Evolutionary conservation across 1,140 invertebrate genomes (phyloP).

Genomic region (Neodiprion fabricii): DNA sequence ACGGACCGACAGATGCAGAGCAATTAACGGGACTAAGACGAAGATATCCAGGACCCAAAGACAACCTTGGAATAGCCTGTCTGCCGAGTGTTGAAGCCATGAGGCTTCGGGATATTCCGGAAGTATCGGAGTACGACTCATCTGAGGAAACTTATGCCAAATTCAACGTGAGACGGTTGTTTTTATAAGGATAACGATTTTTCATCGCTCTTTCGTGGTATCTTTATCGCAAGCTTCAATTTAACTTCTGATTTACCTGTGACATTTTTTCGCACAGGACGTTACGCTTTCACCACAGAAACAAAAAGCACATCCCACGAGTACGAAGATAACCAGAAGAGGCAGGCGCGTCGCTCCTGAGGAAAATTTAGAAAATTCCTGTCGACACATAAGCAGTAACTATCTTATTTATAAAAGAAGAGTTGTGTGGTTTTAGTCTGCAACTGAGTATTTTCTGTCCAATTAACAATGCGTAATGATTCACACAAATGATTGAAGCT

Average conservation of each 20-base stretch:
- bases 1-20: neutral
- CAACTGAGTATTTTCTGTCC: too few species aligned
- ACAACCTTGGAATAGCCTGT: constrained; percentile 34
- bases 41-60: constrained; percentile 19
- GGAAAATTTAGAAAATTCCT: neutral
- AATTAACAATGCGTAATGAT: too few species aligned
- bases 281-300: neutral
- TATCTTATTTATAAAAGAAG: too few species aligned
- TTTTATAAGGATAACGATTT: too few species aligned
- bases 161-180: neutral
- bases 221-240: too few species aligned
- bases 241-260: too few species aligned
- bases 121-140: constrained; percentile 20
- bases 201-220: too few species aligned
- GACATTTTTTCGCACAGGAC: neutral
- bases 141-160: neutral
- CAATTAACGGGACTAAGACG: constrained; percentile 19
- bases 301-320: neutral
- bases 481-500: too few species aligned
- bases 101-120: constrained; percentile 16
- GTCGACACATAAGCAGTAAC: neutral
- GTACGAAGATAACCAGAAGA: neutral
- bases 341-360: neutral
- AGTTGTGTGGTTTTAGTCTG: too few species aligned
- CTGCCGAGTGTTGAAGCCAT: constrained; percentile 13